Evolutionary conservation across 1,140 invertebrate species (phyloP).

Genomic region (Lepidurus packardi): DNA sequence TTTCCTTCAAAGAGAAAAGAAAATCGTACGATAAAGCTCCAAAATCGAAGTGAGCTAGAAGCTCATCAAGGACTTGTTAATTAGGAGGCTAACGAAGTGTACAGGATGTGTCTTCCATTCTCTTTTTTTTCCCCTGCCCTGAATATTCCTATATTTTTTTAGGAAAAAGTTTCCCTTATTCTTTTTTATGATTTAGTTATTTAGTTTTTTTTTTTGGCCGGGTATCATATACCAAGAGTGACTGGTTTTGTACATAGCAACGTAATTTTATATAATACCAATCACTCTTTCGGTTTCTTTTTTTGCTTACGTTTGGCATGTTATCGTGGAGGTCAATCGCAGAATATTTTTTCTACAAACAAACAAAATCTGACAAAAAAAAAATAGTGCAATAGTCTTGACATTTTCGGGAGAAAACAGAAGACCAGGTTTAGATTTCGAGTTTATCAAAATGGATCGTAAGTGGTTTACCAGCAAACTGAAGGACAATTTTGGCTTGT

Average conservation of each 20-base stretch:
- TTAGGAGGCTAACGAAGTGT: conserved; percentile 1
- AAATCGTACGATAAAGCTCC: neutral
- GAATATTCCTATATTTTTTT: neutral
- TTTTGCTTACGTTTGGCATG: neutral
- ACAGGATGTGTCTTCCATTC: neutral
- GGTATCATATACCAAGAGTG: neutral
- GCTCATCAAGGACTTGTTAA: neutral
- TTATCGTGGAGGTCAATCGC: too few species aligned
- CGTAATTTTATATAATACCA: neutral
- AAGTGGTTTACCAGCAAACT: too few species aligned
- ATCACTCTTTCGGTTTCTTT: neutral
- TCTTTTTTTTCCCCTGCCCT: neutral
- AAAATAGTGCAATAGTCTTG: neutral
- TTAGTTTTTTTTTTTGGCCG: too few species aligned
- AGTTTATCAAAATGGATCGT: too few species aligned
- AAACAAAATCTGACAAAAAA: neutral
- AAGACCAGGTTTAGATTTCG: too few species aligned
- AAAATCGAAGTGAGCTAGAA: neutral
- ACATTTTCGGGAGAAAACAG: neutral
- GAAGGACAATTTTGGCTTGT: neutral
- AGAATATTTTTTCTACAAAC: neutral
- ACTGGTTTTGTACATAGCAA: conserved; percentile 2
- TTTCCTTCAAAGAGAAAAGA: neutral
- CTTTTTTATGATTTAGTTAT: neutral
- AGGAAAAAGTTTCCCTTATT: neutral